Percentiles rank a stretch among this genome's conserved stretches.
phyloP scores from a whole-genome alignment of 2,113 vertebrate species.

The Mus spicilegus region DNA sequence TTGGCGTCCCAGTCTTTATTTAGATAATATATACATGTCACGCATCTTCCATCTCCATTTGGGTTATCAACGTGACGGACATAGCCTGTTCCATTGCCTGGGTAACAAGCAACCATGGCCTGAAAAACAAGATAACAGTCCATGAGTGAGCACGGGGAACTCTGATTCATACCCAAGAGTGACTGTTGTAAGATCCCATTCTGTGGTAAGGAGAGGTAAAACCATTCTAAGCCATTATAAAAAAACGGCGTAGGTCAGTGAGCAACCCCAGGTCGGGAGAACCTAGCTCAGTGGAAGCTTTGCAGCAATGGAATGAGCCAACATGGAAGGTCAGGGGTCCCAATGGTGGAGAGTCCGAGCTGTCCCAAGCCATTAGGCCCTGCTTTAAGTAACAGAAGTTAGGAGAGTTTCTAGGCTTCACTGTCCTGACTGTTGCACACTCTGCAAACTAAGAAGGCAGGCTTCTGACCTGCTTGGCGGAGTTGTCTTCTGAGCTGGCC shows the following conservation, averaged over 20 bases:
- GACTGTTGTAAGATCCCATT: neutral
- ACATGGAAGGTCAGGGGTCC: neutral
- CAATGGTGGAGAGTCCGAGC: neutral
- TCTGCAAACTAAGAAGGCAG: neutral
- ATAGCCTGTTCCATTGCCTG: conserved; percentile 96
- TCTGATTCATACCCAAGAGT: neutral
- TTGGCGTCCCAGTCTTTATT: conserved; percentile 98
- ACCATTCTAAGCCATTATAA: neutral
- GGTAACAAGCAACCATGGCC: conserved; percentile 99
- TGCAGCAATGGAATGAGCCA: neutral
- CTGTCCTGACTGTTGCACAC: neutral
- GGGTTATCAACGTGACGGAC: conserved; percentile 98
- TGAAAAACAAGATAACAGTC: conserved; percentile 84
- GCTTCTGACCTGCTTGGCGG: neutral
- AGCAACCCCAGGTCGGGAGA: neutral
- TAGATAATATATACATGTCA: conserved; percentile 99
- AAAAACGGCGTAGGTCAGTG: neutral
- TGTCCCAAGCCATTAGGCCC: neutral
- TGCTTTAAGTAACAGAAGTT: neutral
- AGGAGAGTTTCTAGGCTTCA: neutral
- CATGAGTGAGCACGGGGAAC: conserved; percentile 1
- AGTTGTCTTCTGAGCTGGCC: neutral
- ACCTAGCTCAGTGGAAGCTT: too few species aligned
- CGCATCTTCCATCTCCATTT: conserved; percentile 96
- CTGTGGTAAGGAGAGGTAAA: neutral